Evolutionary conservation across 2,888 invertebrate species (phyloP).

Genomic region (Andrena hattorfiana): DNA sequence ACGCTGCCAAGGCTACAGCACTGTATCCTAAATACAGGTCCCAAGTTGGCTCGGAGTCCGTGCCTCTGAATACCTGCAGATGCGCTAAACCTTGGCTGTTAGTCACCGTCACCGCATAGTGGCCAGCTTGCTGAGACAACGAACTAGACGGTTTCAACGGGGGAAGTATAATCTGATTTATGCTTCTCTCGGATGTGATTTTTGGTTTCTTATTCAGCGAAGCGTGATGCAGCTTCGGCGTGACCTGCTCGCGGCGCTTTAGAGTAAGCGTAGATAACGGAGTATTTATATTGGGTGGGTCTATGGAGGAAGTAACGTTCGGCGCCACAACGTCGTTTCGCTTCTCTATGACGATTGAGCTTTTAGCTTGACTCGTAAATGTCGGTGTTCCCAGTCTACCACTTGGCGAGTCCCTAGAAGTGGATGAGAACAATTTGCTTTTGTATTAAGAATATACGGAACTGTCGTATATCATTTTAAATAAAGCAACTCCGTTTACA

Average conservation of each 20-base stretch:
- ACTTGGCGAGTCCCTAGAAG: conserved; percentile 84
- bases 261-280: conserved; percentile 74
- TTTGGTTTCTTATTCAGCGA: conserved; percentile 78
- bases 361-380: conserved; percentile 92
- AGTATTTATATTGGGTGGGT: conserved; percentile 68
- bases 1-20: conserved; percentile 82
- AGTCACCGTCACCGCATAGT: conserved; percentile 82
- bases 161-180: conserved; percentile 78
- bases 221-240: conserved; percentile 70
- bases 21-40: conserved; percentile 82
- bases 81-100: conserved; percentile 81
- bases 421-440: conserved; percentile 6
- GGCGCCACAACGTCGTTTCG: conserved; percentile 89
- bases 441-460: background rate
- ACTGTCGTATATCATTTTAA: conserved; percentile 10
- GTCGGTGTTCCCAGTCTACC: conserved; percentile 86
- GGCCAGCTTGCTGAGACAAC: conserved; percentile 82
- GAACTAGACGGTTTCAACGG: conserved; percentile 79
- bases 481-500: conserved; percentile 83
- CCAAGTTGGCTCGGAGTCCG: conserved; percentile 81
- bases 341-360: conserved; percentile 92
- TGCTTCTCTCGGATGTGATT: conserved; percentile 75
- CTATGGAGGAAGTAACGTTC: conserved; percentile 81
- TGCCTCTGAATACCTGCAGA: conserved; percentile 82
- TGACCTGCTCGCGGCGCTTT: conserved; percentile 79